These are phyloP conservation scores for Falco berigora DNA, from an alignment of 2,797 vertebrate species.

Conservation along the genomic window DNA sequence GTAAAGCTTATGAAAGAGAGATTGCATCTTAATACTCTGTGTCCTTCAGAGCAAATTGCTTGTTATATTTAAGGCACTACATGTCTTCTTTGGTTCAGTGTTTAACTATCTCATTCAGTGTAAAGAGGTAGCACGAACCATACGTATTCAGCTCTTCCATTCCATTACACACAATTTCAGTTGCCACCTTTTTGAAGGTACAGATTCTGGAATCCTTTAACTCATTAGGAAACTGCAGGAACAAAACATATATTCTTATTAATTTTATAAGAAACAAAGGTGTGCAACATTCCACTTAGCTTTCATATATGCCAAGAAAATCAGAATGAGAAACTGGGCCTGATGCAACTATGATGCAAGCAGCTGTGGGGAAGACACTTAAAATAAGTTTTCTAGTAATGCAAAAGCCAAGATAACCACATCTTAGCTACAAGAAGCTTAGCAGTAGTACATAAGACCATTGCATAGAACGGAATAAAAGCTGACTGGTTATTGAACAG, in stretches of 20 bases:
- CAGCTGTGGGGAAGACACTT: neutral
- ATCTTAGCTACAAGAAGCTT: neutral
- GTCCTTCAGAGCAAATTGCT: conserved; percentile 55
- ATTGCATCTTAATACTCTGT: conserved; percentile 54
- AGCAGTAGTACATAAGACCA: neutral
- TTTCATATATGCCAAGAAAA: neutral
- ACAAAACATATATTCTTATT: neutral
- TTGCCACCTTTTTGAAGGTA: neutral
- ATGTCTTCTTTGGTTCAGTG: conserved; percentile 78
- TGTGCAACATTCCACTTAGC: neutral
- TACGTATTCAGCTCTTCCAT: conserved; percentile 39
- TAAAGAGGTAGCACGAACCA: conserved; percentile 73
- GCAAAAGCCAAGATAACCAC: neutral
- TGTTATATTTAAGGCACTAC: conserved; percentile 74
- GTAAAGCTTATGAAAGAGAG: conserved; percentile 46
- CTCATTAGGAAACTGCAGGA: conserved; percentile 88
- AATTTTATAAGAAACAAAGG: neutral
- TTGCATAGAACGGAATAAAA: neutral
- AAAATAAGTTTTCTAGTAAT: neutral
- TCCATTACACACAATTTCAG: conserved; percentile 3
- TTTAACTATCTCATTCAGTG: conserved; percentile 62
- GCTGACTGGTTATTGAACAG: neutral
- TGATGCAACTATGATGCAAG: neutral
- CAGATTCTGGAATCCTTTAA: conserved; percentile 67
- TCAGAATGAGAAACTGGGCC: neutral